These are phyloP conservation scores for Trogon melanurus DNA, from an alignment of 2,113 vertebrate species.

Conservation along the genomic window DNA sequence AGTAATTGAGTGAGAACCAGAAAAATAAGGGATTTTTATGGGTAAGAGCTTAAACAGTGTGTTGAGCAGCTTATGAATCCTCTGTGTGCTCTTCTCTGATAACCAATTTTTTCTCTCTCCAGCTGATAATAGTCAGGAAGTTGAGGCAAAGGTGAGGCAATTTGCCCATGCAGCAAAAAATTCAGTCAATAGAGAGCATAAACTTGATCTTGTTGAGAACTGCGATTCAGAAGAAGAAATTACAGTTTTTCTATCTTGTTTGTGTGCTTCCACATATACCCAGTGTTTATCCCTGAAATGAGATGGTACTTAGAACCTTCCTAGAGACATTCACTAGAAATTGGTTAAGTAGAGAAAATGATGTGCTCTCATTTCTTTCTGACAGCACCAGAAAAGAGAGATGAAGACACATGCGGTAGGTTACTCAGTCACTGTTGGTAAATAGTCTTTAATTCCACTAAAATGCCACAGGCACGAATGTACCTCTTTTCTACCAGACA, in stretches of 20 bases:
- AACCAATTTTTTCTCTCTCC: neutral
- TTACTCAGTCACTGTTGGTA: slow-evolving; percentile 23
- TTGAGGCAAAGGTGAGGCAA: neutral
- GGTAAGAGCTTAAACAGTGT: neutral
- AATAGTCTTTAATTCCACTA: slow-evolving; percentile 17
- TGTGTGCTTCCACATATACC: neutral
- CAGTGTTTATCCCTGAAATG: neutral
- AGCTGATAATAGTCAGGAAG: neutral
- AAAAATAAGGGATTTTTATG: neutral
- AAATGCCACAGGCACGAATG: neutral
- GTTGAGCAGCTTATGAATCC: neutral
- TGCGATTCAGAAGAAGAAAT: neutral
- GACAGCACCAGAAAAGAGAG: slow-evolving; percentile 66
- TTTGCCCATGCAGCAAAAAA: neutral
- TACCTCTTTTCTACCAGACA: neutral
- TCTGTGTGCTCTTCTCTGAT: neutral
- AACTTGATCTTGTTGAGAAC: neutral
- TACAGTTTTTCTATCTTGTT: neutral
- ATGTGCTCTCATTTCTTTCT: slow-evolving; percentile 65
- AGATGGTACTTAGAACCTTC: neutral
- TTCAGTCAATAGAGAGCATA: neutral
- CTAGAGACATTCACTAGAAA: slow-evolving; percentile 11
- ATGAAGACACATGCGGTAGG: slow-evolving; percentile 58
- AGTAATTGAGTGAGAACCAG: neutral
- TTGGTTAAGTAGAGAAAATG: slow-evolving; percentile 49